phyloP scores from a whole-genome alignment of 2,113 vertebrate species.

The Dicrurus megarhynchus region DNA sequence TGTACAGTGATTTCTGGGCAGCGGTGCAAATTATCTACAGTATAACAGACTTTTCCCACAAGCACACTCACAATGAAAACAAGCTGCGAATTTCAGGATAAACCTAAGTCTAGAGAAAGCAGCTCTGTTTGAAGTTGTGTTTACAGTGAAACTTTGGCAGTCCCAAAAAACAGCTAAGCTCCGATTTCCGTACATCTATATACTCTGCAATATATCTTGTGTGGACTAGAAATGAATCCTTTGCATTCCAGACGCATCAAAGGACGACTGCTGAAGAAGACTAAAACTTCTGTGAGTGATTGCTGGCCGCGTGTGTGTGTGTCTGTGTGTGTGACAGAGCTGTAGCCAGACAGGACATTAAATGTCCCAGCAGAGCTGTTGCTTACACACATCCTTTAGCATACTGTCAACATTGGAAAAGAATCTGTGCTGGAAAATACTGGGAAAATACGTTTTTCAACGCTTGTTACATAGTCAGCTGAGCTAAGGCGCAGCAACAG shows the following conservation, averaged over 20 bases:
- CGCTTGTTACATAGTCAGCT: not conserved
- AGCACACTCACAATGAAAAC: conserved; percentile 48
- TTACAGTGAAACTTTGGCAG: conserved; percentile 62
- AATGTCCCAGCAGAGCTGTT: conserved; percentile 24
- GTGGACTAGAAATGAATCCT: conserved; percentile 45
- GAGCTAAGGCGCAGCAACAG: not conserved
- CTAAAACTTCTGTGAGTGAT: conserved; percentile 49
- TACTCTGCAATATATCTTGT: conserved; percentile 64
- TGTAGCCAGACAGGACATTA: conserved; percentile 39
- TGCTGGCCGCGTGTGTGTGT: not conserved
- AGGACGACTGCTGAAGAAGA: conserved; percentile 49
- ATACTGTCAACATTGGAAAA: conserved; percentile 30
- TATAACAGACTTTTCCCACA: conserved; percentile 1
- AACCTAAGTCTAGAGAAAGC: conserved; percentile 38
- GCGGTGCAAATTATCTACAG: not conserved
- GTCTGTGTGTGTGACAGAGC: not conserved
- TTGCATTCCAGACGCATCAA: conserved; percentile 55
- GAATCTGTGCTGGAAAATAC: not conserved
- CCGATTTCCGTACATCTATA: conserved; percentile 54
- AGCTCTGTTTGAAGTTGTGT: conserved; percentile 57
- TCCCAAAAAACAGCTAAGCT: conserved; percentile 53
- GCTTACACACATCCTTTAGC: conserved; percentile 21
- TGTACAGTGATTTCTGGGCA: not conserved
- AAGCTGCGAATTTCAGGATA: conserved; percentile 32
- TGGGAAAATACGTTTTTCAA: not conserved